phyloP scores from a whole-genome alignment of 2,888 invertebrate species.

The Tortrix viridana region DNA sequence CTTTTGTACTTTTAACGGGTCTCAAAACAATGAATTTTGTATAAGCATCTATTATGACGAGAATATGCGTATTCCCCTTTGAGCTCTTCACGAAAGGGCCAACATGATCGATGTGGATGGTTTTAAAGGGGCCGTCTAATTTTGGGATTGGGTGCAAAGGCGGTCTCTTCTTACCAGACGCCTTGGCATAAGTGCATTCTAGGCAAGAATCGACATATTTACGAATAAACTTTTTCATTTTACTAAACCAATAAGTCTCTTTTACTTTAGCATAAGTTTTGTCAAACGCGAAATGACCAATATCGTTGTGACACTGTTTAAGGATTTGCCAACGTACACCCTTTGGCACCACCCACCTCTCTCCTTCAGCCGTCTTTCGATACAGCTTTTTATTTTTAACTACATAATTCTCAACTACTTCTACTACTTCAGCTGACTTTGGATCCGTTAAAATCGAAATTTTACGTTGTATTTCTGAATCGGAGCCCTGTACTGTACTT shows the following conservation, averaged over 20 bases:
- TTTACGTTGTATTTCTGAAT: constrained; percentile 6
- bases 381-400: too few species aligned
- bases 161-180: constrained; percentile 5
- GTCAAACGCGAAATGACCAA: too few species aligned
- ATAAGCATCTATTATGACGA: constrained; percentile 9
- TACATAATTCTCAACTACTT: constrained; percentile 1
- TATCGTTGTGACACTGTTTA: too few species aligned
- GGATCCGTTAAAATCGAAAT: not conserved
- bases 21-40: too few species aligned
- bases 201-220: constrained; percentile 8
- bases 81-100: constrained; percentile 8
- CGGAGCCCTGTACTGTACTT: constrained; percentile 1
- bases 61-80: constrained; percentile 5
- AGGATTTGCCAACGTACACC: too few species aligned
- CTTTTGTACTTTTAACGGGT: constrained; percentile 9
- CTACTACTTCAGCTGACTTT: constrained; percentile 3
- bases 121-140: constrained; percentile 8
- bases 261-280: too few species aligned
- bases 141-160: constrained; percentile 11
- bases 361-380: too few species aligned
- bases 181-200: constrained; percentile 7
- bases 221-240: too few species aligned
- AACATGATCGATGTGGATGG: constrained; percentile 6
- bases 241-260: too few species aligned
- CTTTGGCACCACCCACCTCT: too few species aligned